phyloP scores from a whole-genome alignment of 92 coral and sea anemone species.

The Epizoanthus rinbou region DNA sequence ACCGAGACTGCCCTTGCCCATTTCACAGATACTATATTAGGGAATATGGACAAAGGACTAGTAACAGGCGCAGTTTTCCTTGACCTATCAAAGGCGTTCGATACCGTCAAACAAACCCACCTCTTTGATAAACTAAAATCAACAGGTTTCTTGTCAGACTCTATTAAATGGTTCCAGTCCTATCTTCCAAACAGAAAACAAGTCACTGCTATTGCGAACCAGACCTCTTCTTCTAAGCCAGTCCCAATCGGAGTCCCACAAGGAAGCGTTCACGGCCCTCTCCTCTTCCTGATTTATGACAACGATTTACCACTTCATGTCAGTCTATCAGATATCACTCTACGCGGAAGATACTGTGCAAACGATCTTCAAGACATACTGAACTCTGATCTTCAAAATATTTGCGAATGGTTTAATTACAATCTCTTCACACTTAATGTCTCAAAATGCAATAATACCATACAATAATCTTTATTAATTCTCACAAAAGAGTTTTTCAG shows the following conservation, averaged over 20 bases:
- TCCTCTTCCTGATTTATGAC: no score
- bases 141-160: background rate
- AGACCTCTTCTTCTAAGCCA: background rate
- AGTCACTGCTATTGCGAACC: conserved; percentile 18
- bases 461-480: no score
- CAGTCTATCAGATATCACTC: no score
- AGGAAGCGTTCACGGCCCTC: background rate
- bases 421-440: no score
- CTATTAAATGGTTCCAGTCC: conserved; percentile 20
- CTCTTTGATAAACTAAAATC: conserved; percentile 14
- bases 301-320: no score
- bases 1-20: conserved; percentile 44
- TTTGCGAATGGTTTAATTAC: no score
- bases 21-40: conserved; percentile 44
- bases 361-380: no score
- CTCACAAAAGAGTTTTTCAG: no score
- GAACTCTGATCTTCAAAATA: no score
- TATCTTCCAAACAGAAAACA: background rate
- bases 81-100: conserved; percentile 37
- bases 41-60: conserved; percentile 54
- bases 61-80: conserved; percentile 55
- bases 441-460: no score
- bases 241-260: no score
- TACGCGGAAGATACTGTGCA: no score
- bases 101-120: background rate